Conservation (phyloP, 1,140 invertebrate species). For the Lepidurus arcticus region DNA sequence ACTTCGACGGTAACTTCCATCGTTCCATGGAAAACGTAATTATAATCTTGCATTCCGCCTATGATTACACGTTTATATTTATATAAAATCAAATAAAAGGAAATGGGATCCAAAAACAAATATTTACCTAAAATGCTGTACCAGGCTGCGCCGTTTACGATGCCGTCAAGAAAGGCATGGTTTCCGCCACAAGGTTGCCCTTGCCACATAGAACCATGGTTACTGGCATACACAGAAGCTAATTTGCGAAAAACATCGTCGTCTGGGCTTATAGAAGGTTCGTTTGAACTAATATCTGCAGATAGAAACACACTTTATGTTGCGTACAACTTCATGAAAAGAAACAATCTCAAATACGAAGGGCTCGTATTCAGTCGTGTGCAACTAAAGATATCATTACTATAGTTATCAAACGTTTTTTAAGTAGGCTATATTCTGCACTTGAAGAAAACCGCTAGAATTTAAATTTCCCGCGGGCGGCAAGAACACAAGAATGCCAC, state of each 20-base stretch:
- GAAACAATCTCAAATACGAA: too few relatives aligned
- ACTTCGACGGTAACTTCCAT: constrained; percentile 98
- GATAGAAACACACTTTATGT: neutral
- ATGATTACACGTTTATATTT: constrained; percentile 24
- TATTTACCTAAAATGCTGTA: constrained; percentile 72
- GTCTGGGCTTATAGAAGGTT: constrained; percentile 78
- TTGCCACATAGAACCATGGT: constrained; percentile 77
- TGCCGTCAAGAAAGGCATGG: constrained; percentile 73
- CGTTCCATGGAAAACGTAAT: constrained; percentile 94
- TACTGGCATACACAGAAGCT: constrained; percentile 78
- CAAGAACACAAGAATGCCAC: constrained; percentile 43
- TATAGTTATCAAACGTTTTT: too few relatives aligned
- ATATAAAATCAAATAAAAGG: neutral
- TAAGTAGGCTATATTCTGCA: neutral
- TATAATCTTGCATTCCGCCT: constrained; percentile 90
- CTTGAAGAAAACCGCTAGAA: neutral
- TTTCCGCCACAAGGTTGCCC: constrained; percentile 65
- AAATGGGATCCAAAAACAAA: constrained; percentile 31
- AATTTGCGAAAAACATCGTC: constrained; percentile 89
- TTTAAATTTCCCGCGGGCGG: neutral
- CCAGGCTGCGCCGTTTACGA: constrained; percentile 89
- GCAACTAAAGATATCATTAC: too few relatives aligned
- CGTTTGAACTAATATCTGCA: constrained; percentile 11
- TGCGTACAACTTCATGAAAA: too few relatives aligned
- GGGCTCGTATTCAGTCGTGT: too few relatives aligned